A percentile compares a stretch with the other conserved stretches of the same genome.
phyloP scores from a whole-genome alignment of 2,888 invertebrate genomes.

The Scotopteryx bipunctaria region DNA sequence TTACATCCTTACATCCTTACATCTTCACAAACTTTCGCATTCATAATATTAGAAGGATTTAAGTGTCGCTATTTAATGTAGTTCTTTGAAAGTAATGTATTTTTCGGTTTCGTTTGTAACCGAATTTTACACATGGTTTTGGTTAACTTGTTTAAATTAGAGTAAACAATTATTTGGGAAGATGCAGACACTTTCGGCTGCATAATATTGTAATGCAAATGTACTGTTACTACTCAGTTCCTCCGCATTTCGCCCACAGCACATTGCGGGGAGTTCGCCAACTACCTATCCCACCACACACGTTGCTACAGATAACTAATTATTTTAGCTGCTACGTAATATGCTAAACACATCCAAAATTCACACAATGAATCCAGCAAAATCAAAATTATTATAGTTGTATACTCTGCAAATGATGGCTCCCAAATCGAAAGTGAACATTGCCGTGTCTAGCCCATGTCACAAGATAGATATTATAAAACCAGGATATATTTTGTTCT shows the following conservation, averaged over 20 bases:
- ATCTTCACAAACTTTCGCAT: no score
- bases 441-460: no score
- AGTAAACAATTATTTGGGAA: conserved; percentile 2
- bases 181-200: conserved; percentile 16
- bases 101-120: no score
- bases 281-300: conserved; percentile 22
- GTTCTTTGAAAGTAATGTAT: no score
- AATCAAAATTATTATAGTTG: neutral
- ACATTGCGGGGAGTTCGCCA: conserved; percentile 24
- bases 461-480: no score
- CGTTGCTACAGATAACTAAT: conserved; percentile 20
- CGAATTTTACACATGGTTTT: no score
- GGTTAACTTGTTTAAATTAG: conserved; percentile 1
- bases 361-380: neutral
- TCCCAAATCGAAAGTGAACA: no score
- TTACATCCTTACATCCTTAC: no score
- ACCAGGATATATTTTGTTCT: no score
- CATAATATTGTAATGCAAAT: conserved; percentile 26
- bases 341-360: conserved; percentile 17
- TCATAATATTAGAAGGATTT: no score
- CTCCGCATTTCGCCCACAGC: conserved; percentile 12
- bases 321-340: conserved; percentile 21
- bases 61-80: no score
- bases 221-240: conserved; percentile 15
- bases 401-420: neutral